Conservation (phyloP, 2,888 invertebrate species). For the Vandiemenella viatica region DNA sequence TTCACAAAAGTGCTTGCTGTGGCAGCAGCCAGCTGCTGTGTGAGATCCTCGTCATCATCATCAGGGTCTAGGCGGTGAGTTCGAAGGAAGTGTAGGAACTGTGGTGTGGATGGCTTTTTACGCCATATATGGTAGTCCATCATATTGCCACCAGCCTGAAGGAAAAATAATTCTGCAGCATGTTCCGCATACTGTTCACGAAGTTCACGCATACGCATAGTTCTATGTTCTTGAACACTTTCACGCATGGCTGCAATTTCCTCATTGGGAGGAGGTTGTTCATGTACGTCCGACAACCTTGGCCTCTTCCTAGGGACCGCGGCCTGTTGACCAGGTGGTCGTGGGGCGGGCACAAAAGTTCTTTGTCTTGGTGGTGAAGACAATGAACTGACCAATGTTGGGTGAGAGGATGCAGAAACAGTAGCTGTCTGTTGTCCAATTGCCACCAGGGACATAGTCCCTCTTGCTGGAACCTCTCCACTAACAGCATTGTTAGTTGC, state of each 20-base stretch:
- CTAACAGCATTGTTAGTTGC: slow-evolving; percentile 5
- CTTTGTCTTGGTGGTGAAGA: slow-evolving; percentile 16
- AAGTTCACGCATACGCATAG: slow-evolving; percentile 49
- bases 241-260: slow-evolving; percentile 41
- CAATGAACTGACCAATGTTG: slow-evolving; percentile 16
- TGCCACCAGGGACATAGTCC: slow-evolving; percentile 14
- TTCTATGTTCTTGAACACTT: slow-evolving; percentile 54
- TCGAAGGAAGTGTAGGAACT: slow-evolving; percentile 58
- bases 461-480: slow-evolving; percentile 7
- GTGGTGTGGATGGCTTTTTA: slow-evolving; percentile 60
- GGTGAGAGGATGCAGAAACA: slow-evolving; percentile 17
- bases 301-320: slow-evolving; percentile 31
- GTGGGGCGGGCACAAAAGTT: slow-evolving; percentile 6
- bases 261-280: slow-evolving; percentile 28
- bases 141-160: slow-evolving; percentile 74
- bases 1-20: too few species aligned
- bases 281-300: slow-evolving; percentile 27
- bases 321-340: slow-evolving; percentile 21
- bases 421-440: slow-evolving; percentile 10
- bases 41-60: slow-evolving; percentile 34
- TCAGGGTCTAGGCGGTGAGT: slow-evolving; percentile 52
- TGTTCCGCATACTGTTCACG: slow-evolving; percentile 59
- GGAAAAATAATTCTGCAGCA: slow-evolving; percentile 71
- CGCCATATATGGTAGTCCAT: slow-evolving; percentile 77
- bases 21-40: slow-evolving; percentile 21